Percentiles rank a stretch among this genome's conserved stretches.
Conservation (phyloP, 2,797 vertebrate genomes). For the Gallinago stenura region DNA sequence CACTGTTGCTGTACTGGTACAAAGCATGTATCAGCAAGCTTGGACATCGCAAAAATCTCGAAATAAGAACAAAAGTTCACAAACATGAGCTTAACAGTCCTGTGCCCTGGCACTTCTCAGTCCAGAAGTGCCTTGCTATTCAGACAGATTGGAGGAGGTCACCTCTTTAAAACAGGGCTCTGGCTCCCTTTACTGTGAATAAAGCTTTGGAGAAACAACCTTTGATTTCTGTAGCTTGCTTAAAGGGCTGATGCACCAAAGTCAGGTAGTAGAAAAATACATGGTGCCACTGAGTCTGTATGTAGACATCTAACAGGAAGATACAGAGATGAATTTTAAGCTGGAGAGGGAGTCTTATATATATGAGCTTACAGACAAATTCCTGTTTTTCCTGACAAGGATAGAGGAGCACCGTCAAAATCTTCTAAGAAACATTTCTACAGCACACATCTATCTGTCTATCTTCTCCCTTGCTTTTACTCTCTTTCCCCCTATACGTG, state of each 20-base stretch:
- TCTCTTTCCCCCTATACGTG: conserved; percentile 5
- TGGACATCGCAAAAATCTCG: not conserved
- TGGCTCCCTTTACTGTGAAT: not conserved
- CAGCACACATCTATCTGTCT: conserved; percentile 4
- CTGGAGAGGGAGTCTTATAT: not conserved
- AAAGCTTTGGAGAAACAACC: not conserved
- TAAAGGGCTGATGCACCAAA: not conserved
- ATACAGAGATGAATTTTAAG: not conserved
- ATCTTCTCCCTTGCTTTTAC: conserved; percentile 3
- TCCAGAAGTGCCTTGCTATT: not conserved
- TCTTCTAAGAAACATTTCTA: conserved; percentile 49
- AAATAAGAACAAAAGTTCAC: not conserved
- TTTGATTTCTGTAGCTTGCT: not conserved
- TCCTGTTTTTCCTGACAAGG: conserved; percentile 48
- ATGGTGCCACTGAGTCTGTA: not conserved
- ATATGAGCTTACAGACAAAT: conserved; percentile 18
- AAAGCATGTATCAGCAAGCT: not conserved
- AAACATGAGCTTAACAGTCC: not conserved
- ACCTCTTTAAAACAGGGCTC: not conserved
- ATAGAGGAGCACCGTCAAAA: conserved; percentile 10
- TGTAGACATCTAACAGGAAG: not conserved
- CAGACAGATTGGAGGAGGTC: not conserved
- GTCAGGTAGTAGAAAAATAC: not conserved
- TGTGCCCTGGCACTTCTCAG: not conserved
- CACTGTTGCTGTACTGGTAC: not conserved